Evolutionary conservation across 2,113 vertebrate species (phyloP).

Genomic region (Lepisosteus osseus): DNA sequence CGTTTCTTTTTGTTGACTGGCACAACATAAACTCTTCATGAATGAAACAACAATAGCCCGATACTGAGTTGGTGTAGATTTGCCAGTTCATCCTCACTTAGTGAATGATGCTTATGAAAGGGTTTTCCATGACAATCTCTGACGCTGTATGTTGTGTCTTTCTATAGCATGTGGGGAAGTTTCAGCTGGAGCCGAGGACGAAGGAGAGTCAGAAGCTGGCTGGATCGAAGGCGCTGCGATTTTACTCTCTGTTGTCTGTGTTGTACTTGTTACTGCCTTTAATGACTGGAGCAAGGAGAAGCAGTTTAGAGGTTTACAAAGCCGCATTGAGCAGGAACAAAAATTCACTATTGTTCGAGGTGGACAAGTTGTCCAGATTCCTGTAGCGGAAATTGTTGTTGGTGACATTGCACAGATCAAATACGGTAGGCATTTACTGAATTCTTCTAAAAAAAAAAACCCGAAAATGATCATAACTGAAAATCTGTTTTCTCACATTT

Average conservation of each 20-base stretch:
- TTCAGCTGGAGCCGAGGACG: slow-evolving; percentile 79
- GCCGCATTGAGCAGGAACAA: slow-evolving; percentile 98
- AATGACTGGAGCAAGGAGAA: slow-evolving; percentile 99
- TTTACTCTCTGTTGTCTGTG: slow-evolving; percentile 92
- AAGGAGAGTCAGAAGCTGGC: slow-evolving; percentile 90
- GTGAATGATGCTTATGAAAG: no score
- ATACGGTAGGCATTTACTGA: slow-evolving; percentile 74
- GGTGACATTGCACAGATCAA: slow-evolving; percentile 96
- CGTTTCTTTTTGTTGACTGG: no score
- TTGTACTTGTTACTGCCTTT: slow-evolving; percentile 95
- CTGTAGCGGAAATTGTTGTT: slow-evolving; percentile 89
- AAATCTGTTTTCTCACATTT: no score
- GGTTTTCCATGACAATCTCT: no score
- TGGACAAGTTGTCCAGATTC: slow-evolving; percentile 89
- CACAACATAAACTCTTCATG: no score
- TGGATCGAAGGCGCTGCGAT: slow-evolving; percentile 98
- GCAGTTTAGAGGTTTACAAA: slow-evolving; percentile 95
- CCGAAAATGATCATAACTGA: no score
- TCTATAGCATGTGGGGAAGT: slow-evolving; percentile 75
- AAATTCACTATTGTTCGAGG: slow-evolving; percentile 93
- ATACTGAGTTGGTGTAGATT: no score
- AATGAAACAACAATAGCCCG: no score
- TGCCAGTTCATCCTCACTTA: no score
- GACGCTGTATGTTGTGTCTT: no score
- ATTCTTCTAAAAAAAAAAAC: no score